Base-by-base conservation (phyloP, 2,797 vertebrate species). In the Caiman crocodilus region DNA sequence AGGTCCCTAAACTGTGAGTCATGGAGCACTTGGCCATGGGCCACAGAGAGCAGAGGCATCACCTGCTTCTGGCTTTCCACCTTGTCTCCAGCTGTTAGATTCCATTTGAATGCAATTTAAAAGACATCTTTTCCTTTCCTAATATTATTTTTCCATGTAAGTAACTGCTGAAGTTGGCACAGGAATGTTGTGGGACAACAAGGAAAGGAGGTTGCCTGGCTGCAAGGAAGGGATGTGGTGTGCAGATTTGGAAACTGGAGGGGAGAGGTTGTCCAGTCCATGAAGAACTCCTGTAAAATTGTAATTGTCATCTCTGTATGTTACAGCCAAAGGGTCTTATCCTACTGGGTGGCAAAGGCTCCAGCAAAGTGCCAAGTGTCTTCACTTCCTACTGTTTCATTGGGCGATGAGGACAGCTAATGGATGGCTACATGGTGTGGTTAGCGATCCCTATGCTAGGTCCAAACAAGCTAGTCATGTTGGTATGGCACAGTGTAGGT, bases 31-130 rank as follows among this genome's bases (percentile, higher is more conserved):
- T 88, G 32, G 13, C 58, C 18, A 1, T 1, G 35, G 35, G 35
- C 76, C 30, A 60, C 18, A 5, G 74, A 73, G 14, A 93, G 64
- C 32, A 64, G 64, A 89, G 92, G 73, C 12, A 69, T 21, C 79
- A 76, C 76, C 84, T 67, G 17, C 80, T 50, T 63, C 83, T 86
- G 91, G 91, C 76, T 91, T 4, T 3, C 57, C 67, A 82, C 20
- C 4, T 6, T 76, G 42, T 55, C 64, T 83, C 76, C 79, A 86
- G 74, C 0, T 0, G 88, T 50, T 14, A 92, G 64, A 93, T 82
- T 95, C 94, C 64, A 88, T 84, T 79, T 85, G 7, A 64, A 92
- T 35, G 64, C 63, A 85, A 91, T 92, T 95, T 86, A 90, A 95
- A 95, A 90, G 80, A 82, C 80, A 92, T 67, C 83, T 90, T 42